Percentiles rank a stretch among this genome's conserved stretches.
These are phyloP conservation scores for Loriculus beryllinus DNA, from an alignment of 2,797 vertebrate genomes.

Conservation along the genomic window DNA sequence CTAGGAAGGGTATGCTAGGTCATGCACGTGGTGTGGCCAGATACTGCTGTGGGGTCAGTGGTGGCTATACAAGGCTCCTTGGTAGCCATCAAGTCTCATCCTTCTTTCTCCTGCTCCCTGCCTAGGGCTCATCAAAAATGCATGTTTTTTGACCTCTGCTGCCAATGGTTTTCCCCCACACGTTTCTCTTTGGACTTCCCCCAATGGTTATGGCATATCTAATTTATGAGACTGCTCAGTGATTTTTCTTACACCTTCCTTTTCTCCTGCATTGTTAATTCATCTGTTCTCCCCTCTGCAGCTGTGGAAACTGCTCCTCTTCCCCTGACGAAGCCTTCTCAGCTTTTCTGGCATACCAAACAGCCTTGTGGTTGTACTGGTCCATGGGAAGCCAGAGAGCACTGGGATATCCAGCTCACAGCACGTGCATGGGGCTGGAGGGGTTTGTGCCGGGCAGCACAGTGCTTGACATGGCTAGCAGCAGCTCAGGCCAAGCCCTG, in stretches of 20 bases:
- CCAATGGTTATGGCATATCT: rapidly evolving
- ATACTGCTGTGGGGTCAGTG: not conserved
- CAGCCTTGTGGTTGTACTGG: not conserved
- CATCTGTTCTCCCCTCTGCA: not conserved
- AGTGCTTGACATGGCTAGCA: too few relatives aligned
- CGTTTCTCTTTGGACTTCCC: rapidly evolving
- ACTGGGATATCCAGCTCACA: too few relatives aligned
- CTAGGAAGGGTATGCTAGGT: not conserved
- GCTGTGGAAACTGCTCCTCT: not conserved
- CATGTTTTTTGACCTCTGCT: not conserved
- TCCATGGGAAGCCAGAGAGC: rapidly evolving
- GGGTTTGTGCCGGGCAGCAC: not conserved
- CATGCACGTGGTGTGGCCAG: rapidly evolving
- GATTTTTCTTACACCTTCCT: not conserved
- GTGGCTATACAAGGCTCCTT: rapidly evolving
- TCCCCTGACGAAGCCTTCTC: rapidly evolving
- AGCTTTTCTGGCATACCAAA: not conserved
- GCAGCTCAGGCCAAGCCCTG: not conserved
- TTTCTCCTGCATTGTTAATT: not conserved
- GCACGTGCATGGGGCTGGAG: not conserved
- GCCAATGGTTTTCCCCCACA: not conserved
- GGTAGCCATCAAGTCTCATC: not conserved
- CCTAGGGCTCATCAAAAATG: rapidly evolving
- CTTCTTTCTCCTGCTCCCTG: not conserved
- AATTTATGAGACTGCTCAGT: not conserved